phyloP scores from a whole-genome alignment of 2,113 vertebrate genomes.

The human (Homo sapiens) region GRCh38 chr15:73022001-73022500 shows the following conservation, averaged over 20 bases:
- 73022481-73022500: slow-evolving; percentile 42
- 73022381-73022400: not conserved
- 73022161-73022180: slow-evolving; percentile 20
- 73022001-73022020: slow-evolving; percentile 47
- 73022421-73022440: slow-evolving; percentile 1
- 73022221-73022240: slow-evolving; percentile 58
- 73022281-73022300: slow-evolving; percentile 74
- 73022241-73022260: slow-evolving; percentile 62
- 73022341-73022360: slow-evolving; percentile 46
- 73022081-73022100: slow-evolving; percentile 39
- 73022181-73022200: slow-evolving; percentile 12
- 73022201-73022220: slow-evolving; percentile 55
- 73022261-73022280: slow-evolving; percentile 81
- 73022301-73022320: slow-evolving; percentile 70
- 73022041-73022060: slow-evolving; percentile 57
- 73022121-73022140: slow-evolving; percentile 36
- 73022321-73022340: slow-evolving; percentile 71
- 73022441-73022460: slow-evolving; percentile 64
- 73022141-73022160: slow-evolving; percentile 3
- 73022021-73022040: slow-evolving; percentile 46
- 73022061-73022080: slow-evolving; percentile 43
- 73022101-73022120: slow-evolving; percentile 49
- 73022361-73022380: slow-evolving; percentile 60
- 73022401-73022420: slow-evolving; percentile 68
- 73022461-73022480: slow-evolving; percentile 28